Base-by-base conservation (phyloP, 2,888 invertebrate species). In the Drosophila atripex region DNA sequence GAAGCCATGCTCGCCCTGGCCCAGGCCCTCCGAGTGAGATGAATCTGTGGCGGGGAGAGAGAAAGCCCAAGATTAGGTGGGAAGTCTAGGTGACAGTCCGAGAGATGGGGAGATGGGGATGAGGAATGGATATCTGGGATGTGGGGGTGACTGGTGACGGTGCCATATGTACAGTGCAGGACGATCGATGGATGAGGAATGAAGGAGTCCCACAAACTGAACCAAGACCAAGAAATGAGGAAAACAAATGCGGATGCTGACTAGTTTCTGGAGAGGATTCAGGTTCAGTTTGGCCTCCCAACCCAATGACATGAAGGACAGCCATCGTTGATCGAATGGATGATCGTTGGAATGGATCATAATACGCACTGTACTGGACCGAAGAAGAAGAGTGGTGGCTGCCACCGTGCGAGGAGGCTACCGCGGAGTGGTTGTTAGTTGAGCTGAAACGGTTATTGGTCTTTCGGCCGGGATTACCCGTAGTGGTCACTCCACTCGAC, bases 371-470 rank as follows among this genome's bases (percentile, higher is more conserved):
- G 60, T 50, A 64, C 68, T 64, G 68, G 75, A 72, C 63, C 63
- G 71, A 68, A 52, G 60, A 76, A 58, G 71, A 68, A 52, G 60
- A 76, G 58, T 35, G 65, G 60, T 54, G 71, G 63, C 51, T 50
- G 56, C 43, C 64, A 52, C 21, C 80, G 66, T 66, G 55, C 50
- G 47, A 14, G 47, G 47, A 12, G 60, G 59, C 61, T 58, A 64
- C 18, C 64, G 47, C 35, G 16, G 77, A 57, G 73, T 65, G 50
- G 45, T 75, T 63, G 73, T 69, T 93, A 93, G 94, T 94, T 94
- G 94, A 94, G 43, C 75, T 87, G 25, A 78, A 78, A 90, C 95
- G 94, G 93, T 95, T 95, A 93, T 94, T 94, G 91, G 95, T 93
- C 93, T 95, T 95, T 93, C 95, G 94, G 94, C 95, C 75, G 55